Conservation (phyloP, 2,888 invertebrate species). For the Diaphora mendica region DNA sequence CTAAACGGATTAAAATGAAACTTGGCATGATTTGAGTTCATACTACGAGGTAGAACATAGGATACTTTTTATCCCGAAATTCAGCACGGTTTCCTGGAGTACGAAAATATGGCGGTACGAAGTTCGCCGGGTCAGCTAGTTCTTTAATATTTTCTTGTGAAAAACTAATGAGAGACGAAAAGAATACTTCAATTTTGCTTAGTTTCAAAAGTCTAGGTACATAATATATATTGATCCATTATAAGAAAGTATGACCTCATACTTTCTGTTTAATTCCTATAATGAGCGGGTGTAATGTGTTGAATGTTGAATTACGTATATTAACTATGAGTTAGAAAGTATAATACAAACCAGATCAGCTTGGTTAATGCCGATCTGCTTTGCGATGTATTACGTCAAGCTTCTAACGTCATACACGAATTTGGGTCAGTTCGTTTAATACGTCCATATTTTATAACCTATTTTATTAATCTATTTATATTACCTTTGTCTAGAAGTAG, state of each 20-base stretch:
- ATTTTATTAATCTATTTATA: conserved; percentile 76
- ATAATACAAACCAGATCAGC: conserved; percentile 67
- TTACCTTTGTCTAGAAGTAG: conserved; percentile 62
- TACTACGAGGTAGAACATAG: too few relatives aligned
- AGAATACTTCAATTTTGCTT: not conserved
- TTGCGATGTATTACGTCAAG: conserved; percentile 75
- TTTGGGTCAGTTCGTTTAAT: conserved; percentile 80
- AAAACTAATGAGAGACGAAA: not conserved
- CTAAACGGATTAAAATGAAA: too few relatives aligned
- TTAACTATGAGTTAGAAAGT: conserved; percentile 47
- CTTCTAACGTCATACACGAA: conserved; percentile 73
- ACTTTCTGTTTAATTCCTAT: conserved; percentile 51
- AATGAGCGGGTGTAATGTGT: conserved; percentile 39
- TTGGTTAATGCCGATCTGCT: conserved; percentile 60
- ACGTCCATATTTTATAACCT: conserved; percentile 75
- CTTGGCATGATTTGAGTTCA: too few relatives aligned
- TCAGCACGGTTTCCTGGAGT: too few relatives aligned
- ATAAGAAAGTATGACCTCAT: conserved; percentile 15
- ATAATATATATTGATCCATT: conserved; percentile 41
- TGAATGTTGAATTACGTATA: conserved; percentile 33
- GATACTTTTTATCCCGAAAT: too few relatives aligned
- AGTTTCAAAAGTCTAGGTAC: conserved; percentile 38
- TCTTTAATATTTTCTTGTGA: too few relatives aligned
- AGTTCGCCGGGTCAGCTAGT: too few relatives aligned
- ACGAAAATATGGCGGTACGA: too few relatives aligned